Evolutionary conservation across 1,140 invertebrate genomes (phyloP), one percentile per base, ranked within the genome.

Genomic region (Vollenhovia emeryi): DNA sequence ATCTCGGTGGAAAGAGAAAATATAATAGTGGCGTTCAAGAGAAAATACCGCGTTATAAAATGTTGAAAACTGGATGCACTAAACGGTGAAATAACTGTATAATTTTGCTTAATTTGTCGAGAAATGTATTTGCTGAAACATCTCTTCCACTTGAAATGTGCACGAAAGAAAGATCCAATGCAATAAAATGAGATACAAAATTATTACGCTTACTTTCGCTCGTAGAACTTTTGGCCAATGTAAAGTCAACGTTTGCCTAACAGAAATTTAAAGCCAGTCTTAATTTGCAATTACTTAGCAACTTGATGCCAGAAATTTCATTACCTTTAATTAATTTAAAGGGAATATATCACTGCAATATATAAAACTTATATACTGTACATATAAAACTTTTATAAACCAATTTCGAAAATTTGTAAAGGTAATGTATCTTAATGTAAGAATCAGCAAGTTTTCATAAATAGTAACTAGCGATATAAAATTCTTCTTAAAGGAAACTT

Each of bases 241-340:
- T 73, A 15, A 57, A 55, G 6, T 74, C n/a, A 15, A 57, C 3
- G 30, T 73, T 73, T 52, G 33, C 48, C 9, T 21, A 52, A 50
- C 13, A 50, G 50, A 71, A 52, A 24, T 73, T 73, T 73, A 73
- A 52, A 36, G 7, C 7, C 52, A 36, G n/a, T 8, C 36, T 71
- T 52, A n/a, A 71, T 71, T 21, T 52, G 13, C 11, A 73, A 3
- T 48, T 69, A 69, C 15, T 43, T 45, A 71, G 45, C 5, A 50
- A n/a, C n/a, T 13, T n/a, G 6, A 73, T n/a, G 21, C 3, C 1
- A 36, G 13, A 36, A 21, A 13, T 33, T 33, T 71, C 11, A 55
- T 36, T 52, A 36, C n/a, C 27, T 55, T 74, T 57, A 74, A 74
- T 74, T 74, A 36, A 74, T 36, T 30, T 48, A 15, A 24, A 40